Evolutionary conservation across 1,140 invertebrate genomes (phyloP).

Genomic region (Zaprionus lachaisei): DNA sequence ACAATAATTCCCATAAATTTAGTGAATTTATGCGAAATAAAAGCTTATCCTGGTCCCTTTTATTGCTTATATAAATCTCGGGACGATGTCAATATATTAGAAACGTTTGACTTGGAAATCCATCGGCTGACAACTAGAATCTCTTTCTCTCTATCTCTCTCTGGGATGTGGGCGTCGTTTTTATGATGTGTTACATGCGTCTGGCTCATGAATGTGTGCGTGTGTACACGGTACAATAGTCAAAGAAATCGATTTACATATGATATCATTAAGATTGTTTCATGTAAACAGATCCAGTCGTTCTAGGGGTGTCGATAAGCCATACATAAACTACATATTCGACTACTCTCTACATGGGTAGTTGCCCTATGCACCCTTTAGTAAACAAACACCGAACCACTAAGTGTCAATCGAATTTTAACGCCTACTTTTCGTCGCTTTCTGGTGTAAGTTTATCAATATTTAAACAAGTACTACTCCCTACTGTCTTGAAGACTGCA

Average conservation of each 20-base stretch:
- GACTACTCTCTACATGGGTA: too few relatives aligned
- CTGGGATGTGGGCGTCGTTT: slow-evolving; percentile 5
- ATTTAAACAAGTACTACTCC: too few relatives aligned
- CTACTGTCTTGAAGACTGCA: background rate
- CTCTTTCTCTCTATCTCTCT: background rate
- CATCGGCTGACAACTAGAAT: background rate
- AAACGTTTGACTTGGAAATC: background rate
- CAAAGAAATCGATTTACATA: slow-evolving; percentile 35
- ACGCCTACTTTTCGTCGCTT: too few relatives aligned
- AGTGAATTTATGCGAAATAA: slow-evolving; percentile 5
- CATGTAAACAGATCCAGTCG: too few relatives aligned
- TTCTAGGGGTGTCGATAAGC: too few relatives aligned
- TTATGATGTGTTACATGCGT: slow-evolving; percentile 18
- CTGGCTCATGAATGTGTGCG: background rate
- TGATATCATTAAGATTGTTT: slow-evolving; percentile 19
- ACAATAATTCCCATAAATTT: slow-evolving; percentile 4
- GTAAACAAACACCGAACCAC: too few relatives aligned
- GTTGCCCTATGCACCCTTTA: too few relatives aligned
- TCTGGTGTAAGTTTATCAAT: too few relatives aligned
- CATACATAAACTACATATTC: too few relatives aligned
- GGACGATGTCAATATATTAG: slow-evolving; percentile 1
- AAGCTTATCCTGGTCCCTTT: background rate
- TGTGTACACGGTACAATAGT: slow-evolving; percentile 20
- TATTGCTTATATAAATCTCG: slow-evolving; percentile 13
- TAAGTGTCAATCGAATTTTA: too few relatives aligned